These are phyloP conservation scores for Melanotaenia duboulayi DNA, from an alignment of 2,113 vertebrate genomes.

Conservation along the genomic window DNA sequence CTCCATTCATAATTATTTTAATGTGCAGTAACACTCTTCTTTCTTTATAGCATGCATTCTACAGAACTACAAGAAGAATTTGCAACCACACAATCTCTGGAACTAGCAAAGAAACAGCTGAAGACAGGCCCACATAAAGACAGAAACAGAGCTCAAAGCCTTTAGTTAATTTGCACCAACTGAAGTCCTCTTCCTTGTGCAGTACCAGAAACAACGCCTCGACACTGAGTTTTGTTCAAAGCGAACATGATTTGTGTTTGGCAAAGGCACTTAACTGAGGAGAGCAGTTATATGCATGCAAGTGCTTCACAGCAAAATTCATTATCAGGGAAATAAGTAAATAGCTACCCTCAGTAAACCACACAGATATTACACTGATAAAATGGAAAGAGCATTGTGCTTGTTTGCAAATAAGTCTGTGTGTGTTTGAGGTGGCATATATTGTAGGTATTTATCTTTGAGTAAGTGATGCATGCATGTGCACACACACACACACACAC, in stretches of 20 bases:
- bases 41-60: background rate
- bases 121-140: slow-evolving; percentile 17
- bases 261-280: slow-evolving; percentile 42
- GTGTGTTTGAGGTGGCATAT: background rate
- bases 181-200: slow-evolving; percentile 43
- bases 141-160: slow-evolving; percentile 44
- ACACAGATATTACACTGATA: slow-evolving; percentile 60
- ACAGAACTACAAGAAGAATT: background rate
- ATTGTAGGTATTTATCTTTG: background rate
- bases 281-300: slow-evolving; percentile 26
- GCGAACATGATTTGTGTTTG: slow-evolving; percentile 55
- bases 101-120: slow-evolving; percentile 14
- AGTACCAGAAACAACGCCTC: slow-evolving; percentile 22
- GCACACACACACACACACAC: slow-evolving; percentile 32
- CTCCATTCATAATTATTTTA: background rate
- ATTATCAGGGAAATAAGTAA: slow-evolving; percentile 51
- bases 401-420: slow-evolving; percentile 4
- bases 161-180: slow-evolving; percentile 38
- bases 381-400: slow-evolving; percentile 21
- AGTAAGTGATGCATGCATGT: background rate
- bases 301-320: slow-evolving; percentile 36
- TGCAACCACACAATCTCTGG: slow-evolving; percentile 13
- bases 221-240: slow-evolving; percentile 53
- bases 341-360: slow-evolving; percentile 38
- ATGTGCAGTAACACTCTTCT: background rate